Conservation (phyloP, 1,140 invertebrate species). For the Aphidius gifuensis region DNA sequence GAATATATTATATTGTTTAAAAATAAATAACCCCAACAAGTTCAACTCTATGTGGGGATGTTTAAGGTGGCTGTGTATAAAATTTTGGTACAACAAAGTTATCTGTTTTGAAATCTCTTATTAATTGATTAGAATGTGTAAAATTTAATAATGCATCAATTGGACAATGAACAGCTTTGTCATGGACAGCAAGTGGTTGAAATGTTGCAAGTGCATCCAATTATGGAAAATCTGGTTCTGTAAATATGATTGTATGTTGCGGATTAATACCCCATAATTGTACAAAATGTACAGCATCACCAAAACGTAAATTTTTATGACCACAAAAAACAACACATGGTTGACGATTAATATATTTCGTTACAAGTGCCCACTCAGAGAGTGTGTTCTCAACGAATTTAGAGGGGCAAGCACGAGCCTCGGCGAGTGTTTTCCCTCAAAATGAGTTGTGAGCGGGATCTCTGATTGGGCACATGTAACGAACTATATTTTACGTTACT, state of each 20-base stretch:
- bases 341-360: no score
- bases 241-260: conserved; percentile 90
- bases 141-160: conserved; percentile 96
- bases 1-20: neutral
- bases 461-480: no score
- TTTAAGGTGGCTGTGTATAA: conserved; percentile 72
- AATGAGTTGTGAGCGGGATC: no score
- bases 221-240: conserved; percentile 95
- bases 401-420: no score
- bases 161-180: conserved; percentile 92
- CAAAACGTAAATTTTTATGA: conserved; percentile 94
- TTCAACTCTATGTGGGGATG: conserved; percentile 63
- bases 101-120: conserved; percentile 85
- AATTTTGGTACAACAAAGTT: conserved; percentile 82
- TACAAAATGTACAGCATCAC: conserved; percentile 94
- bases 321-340: conserved; percentile 97
- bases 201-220: conserved; percentile 90
- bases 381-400: no score
- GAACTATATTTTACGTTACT: no score
- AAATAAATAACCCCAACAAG: conserved; percentile 55
- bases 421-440: no score
- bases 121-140: conserved; percentile 91
- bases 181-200: conserved; percentile 91
- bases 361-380: no score
- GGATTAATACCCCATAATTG: conserved; percentile 90